Evolutionary conservation across 2,113 vertebrate genomes (phyloP), one percentile per base, ranked within the genome.

Genomic region (Cheirogaleus medius): DNA sequence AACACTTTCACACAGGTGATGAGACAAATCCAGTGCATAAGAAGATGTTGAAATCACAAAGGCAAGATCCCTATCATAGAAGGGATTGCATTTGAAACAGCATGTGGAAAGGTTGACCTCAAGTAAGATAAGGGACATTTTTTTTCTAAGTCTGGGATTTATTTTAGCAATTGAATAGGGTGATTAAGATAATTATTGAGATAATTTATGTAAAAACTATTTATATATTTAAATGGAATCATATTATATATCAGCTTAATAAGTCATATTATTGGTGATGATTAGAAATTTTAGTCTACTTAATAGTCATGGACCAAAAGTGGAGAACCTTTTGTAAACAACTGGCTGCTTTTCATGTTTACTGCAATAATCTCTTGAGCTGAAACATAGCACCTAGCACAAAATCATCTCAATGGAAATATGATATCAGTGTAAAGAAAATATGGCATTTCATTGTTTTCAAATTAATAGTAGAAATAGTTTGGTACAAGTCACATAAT

Each of bases 11-110:
- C 8, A 44, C 6, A 21, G 10, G 6, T 13, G 13, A 56, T 58
- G 14, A n/a, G 4, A 87, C 14, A 32, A 81, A 14, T 1, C 12
- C 66, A 29, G 5, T 1, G 2, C 10, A 34, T 29, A 88, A 29
- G 6, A 83, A 21, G 7, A 54, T 64, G n/a, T 0, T 39, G 20
- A 71, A 83, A 32, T 25, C 37, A 56, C 14, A 25, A 34, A 58
- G 4, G 3, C 32, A 20, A 77, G 1, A 18, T 0, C 8, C 11
- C 5, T 44, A 5, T 3, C 9, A 4, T 11, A 63, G 29, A 15
- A 47, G 9, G 74, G 29, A 66, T 3, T n/a, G 13, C 6, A 8
- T 74, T 34, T 47, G 34, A 77, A 69, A 32, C 49, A 81, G 25
- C 9, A 25, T 2, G 6, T 25, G 12, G 34, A 29, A 15, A 76